A percentile compares a stretch with the other conserved stretches of the same genome.
These are phyloP conservation scores for Pseudachorutes palmiensis DNA, from an alignment of 1,140 invertebrate genomes.

Conservation along the genomic window DNA sequence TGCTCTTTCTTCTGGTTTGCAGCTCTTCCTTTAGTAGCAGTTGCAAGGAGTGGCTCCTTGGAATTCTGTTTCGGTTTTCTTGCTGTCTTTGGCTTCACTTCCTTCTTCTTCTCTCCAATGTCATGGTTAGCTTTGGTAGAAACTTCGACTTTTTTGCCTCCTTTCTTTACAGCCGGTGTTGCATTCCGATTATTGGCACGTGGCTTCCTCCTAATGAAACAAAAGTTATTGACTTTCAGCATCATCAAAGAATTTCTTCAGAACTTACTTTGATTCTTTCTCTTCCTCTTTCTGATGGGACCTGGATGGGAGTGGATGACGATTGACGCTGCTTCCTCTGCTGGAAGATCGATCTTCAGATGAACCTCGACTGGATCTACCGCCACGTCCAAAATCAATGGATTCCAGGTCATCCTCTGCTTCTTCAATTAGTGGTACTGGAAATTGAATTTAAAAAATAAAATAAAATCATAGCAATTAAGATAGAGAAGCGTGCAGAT, in stretches of 20 bases:
- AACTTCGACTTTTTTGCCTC: background rate
- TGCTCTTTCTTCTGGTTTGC: background rate
- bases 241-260: background rate
- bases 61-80: slow-evolving; percentile 29
- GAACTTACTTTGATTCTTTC: slow-evolving; percentile 27
- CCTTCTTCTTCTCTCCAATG: slow-evolving; percentile 17
- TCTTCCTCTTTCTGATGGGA: slow-evolving; percentile 20
- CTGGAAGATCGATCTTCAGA: slow-evolving; percentile 36
- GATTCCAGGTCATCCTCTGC: slow-evolving; percentile 28
- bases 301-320: slow-evolving; percentile 9
- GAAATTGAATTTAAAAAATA: slow-evolving; percentile 10
- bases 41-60: slow-evolving; percentile 3
- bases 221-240: background rate
- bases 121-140: background rate
- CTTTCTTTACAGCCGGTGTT: background rate
- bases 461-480: slow-evolving; percentile 1
- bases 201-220: slow-evolving; percentile 13
- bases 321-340: slow-evolving; percentile 33
- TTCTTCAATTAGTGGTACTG: slow-evolving; percentile 33
- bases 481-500: slow-evolving; percentile 13
- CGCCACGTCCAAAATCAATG: background rate
- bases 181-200: slow-evolving; percentile 1
- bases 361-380: slow-evolving; percentile 33
- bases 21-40: background rate
- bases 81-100: slow-evolving; percentile 11